Base-by-base conservation (phyloP, 2,113 vertebrate genomes). In the Macaca nemestrina region DNA sequence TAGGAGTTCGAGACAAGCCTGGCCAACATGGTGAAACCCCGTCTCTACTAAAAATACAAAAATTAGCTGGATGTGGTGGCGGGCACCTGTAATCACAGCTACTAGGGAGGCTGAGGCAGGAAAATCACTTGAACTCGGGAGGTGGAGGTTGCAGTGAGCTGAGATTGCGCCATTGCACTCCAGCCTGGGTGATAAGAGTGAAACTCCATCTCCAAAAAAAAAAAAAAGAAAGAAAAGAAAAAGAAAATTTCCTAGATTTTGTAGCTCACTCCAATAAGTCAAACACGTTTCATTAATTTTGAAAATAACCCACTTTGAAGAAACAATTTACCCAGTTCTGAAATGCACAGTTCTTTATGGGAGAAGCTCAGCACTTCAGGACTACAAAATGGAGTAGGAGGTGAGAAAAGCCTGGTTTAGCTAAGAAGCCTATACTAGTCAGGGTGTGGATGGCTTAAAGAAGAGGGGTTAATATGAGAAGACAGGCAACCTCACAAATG, bases 261-360 rank as follows among this genome's bases (percentile, higher is more conserved):
- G 18, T 13, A 59, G 48, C 78, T 89, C 8, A 86, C 30, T 75
- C 3, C 38, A 8, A 8, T 68, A 52, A 32, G 8, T 50, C 81
- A 83, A 25, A 16, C 7, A 59, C 38, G 20, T 73, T 61, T 72
- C 35, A 64, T 32, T 82, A 18, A 75, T 94, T 94, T 97, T 90
- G 84, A 91, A 78, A 82, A 67, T 64, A 88, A 43, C 27, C 43
- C 91, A 22, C 32, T 95, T 93, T 79, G 59, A 88, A 83, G 76
- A 83, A 83, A 25, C 12, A 55, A 52, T 82, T 93, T 43, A 75
- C 17, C 68, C 84, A 61, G 5, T 95, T 95, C 52, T 91, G 68
- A 94, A 97, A 61, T 23, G 20, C 20, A 61, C 9, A 4, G 20
- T 75, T 91, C 55, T 91, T 87, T 79, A 13, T 38, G 57, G 86